Conservation (phyloP, 2,797 vertebrate genomes). For the Manis javanica region DNA sequence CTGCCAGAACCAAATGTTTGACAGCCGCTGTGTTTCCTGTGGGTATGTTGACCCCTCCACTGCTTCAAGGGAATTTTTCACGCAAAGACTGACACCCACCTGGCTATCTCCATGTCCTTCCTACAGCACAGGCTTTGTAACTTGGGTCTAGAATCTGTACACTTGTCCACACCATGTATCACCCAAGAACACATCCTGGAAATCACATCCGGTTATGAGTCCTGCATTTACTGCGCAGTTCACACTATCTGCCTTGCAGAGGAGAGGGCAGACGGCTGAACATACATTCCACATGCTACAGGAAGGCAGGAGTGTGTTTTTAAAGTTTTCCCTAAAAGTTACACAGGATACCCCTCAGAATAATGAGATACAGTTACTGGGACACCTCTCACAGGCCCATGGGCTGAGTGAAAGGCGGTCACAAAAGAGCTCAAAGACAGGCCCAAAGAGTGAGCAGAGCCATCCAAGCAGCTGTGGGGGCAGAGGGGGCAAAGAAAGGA, state of each 20-base stretch:
- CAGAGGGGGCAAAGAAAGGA: background rate
- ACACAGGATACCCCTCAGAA: background rate
- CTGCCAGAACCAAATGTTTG: too few relatives aligned
- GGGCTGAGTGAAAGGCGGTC: rapidly evolving
- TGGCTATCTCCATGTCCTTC: rapidly evolving
- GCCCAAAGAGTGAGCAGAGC: too few relatives aligned
- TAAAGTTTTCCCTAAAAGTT: background rate
- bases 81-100: too few relatives aligned
- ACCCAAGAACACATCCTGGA: background rate
- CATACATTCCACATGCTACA: rapidly evolving
- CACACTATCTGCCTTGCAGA: background rate
- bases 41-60: too few relatives aligned
- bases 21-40: too few relatives aligned
- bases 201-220: rapidly evolving
- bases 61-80: too few relatives aligned
- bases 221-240: rapidly evolving
- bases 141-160: background rate
- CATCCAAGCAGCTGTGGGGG: too few relatives aligned
- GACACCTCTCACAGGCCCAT: rapidly evolving
- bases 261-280: background rate
- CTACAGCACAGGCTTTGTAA: rapidly evolving
- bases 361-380: too few relatives aligned
- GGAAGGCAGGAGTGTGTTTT: too few relatives aligned
- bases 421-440: background rate
- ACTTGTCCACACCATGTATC: rapidly evolving